A percentile compares a stretch with the other conserved stretches of the same genome.
phyloP scores from a whole-genome alignment of 2,113 vertebrate species.

The Rafetus swinhoei region DNA sequence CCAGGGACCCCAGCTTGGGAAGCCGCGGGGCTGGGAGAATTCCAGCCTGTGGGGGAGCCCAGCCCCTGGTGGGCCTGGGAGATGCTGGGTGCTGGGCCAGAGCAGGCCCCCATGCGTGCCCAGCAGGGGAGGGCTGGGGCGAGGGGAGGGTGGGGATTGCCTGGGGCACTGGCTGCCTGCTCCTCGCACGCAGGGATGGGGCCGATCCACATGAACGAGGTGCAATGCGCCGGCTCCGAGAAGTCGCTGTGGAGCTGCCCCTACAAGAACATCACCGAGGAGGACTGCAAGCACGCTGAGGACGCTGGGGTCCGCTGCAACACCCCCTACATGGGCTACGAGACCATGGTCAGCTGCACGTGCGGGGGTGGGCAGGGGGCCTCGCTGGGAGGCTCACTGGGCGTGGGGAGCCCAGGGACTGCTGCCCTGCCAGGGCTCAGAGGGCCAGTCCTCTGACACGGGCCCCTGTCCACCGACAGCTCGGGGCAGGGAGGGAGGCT shows the following conservation, averaged over 20 bases:
- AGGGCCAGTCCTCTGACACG: not conserved
- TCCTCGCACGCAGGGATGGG: conserved; percentile 84
- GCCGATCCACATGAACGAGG: conserved; percentile 93
- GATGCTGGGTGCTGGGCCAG: not conserved
- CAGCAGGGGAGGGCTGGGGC: not conserved
- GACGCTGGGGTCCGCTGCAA: conserved; percentile 91
- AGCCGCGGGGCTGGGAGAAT: not conserved
- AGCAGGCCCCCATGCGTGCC: not conserved
- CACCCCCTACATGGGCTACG: conserved; percentile 90
- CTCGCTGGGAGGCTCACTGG: not conserved
- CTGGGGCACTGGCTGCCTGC: not conserved
- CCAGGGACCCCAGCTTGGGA: not conserved
- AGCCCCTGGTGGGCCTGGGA: not conserved
- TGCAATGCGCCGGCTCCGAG: conserved; percentile 88
- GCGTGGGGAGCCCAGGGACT: not conserved
- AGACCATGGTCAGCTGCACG: conserved; percentile 86
- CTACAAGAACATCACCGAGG: conserved; percentile 90
- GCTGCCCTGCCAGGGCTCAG: not conserved
- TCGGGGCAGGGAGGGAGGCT: no score
- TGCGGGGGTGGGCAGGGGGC: no score
- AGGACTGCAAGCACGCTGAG: conserved; percentile 91
- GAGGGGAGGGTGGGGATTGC: not conserved
- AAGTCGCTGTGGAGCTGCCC: conserved; percentile 90
- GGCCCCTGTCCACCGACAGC: not conserved
- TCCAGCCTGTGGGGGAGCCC: not conserved